These are phyloP conservation scores for Trileptium ribeirensis DNA, from an alignment of 2,888 invertebrate species.

Conservation along the genomic window DNA sequence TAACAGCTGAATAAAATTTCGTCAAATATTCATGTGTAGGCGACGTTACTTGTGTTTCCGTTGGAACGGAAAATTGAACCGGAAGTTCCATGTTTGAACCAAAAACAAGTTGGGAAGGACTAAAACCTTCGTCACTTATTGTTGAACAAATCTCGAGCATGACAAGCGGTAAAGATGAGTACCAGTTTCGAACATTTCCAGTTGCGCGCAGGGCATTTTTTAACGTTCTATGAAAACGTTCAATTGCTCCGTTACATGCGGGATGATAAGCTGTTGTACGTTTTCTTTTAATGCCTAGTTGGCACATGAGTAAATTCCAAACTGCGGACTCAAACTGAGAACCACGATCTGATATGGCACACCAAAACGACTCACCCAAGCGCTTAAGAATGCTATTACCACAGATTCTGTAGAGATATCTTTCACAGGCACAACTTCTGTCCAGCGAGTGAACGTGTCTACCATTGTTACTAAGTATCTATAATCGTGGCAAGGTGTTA, in stretches of 20 bases:
- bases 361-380: slow-evolving; percentile 5
- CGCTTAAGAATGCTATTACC: neutral
- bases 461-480: neutral
- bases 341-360: neutral
- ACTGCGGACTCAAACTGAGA: neutral
- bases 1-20: neutral
- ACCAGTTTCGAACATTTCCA: neutral
- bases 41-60: neutral
- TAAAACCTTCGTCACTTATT: neutral
- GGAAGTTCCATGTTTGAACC: neutral
- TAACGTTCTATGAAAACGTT: neutral
- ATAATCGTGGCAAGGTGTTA: neutral
- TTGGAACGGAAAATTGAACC: neutral
- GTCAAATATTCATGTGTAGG: neutral
- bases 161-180: neutral
- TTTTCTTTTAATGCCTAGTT: neutral
- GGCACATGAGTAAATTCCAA: neutral
- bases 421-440: neutral
- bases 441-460: slow-evolving; percentile 6
- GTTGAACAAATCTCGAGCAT: neutral
- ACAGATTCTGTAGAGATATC: neutral
- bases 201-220: neutral
- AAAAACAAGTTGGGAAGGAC: neutral
- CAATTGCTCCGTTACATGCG: neutral
- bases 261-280: neutral